A percentile compares a stretch with the other conserved stretches of the same genome.
phyloP scores from a whole-genome alignment of 2,797 vertebrate species.

The Aselliscus stoliczkanus region DNA sequence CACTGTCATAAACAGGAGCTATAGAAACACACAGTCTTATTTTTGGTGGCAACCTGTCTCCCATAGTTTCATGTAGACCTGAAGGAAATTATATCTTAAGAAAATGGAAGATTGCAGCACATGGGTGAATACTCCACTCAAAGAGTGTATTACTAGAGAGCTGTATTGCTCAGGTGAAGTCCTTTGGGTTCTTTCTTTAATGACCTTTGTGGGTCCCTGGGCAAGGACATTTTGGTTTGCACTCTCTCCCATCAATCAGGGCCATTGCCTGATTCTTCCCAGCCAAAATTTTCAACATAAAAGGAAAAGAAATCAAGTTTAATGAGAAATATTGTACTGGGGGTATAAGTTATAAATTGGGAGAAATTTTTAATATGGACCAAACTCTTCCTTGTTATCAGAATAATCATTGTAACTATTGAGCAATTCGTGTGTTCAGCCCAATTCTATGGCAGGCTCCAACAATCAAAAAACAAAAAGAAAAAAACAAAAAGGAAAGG shows the following conservation, averaged over 20 bases:
- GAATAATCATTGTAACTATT: background rate
- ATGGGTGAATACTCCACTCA: background rate
- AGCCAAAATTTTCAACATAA: background rate
- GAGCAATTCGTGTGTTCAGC: background rate
- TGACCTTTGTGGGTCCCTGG: background rate
- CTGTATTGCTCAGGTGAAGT: background rate
- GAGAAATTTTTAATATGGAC: background rate
- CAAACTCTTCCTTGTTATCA: background rate
- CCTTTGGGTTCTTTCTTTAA: background rate
- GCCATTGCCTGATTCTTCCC: background rate
- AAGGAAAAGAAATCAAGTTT: background rate
- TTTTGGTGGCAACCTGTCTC: slow-evolving; percentile 1
- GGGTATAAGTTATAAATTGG: background rate
- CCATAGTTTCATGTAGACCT: background rate
- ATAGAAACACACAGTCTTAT: slow-evolving; percentile 39
- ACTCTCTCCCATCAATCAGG: background rate
- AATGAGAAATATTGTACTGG: background rate
- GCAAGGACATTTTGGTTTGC: background rate
- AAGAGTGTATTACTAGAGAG: background rate
- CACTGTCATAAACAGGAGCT: slow-evolving; percentile 26
- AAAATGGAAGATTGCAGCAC: background rate
- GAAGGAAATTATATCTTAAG: background rate
- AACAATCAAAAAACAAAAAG: too few species aligned
- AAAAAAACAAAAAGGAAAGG: too few species aligned
- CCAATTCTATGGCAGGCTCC: background rate